A percentile compares a stretch with the other conserved stretches of the same genome.
These are phyloP conservation scores for Psilopsiagon aymara DNA, from an alignment of 2,113 vertebrate genomes.

Conservation along the genomic window DNA sequence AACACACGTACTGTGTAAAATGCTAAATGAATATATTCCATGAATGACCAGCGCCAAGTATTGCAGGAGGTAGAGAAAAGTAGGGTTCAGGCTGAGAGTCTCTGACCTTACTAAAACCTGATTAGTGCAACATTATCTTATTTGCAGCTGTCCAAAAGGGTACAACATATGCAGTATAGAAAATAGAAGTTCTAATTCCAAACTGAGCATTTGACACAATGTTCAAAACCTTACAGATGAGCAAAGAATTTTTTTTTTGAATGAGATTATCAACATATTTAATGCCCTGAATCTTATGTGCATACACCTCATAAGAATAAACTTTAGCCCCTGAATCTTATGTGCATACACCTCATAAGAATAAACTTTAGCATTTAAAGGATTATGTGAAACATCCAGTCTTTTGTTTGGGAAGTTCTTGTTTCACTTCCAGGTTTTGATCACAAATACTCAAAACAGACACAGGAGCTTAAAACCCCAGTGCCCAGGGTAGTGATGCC, in stretches of 20 bases:
- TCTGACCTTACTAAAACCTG: neutral
- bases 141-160: neutral
- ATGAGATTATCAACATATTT: constrained; percentile 5
- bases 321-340: neutral
- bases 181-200: neutral
- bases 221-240: neutral
- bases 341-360: neutral
- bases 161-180: neutral
- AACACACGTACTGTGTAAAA: neutral
- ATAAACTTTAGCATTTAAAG: neutral
- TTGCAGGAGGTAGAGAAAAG: neutral
- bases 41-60: constrained; percentile 1
- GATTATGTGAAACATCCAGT: constrained; percentile 25
- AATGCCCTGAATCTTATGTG: neutral
- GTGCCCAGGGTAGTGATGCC: neutral
- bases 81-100: neutral
- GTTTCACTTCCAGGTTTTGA: neutral
- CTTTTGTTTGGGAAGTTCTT: neutral
- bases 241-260: neutral
- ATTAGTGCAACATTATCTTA: neutral
- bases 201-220: neutral
- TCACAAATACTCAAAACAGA: neutral
- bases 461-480: neutral
- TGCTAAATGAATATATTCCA: constrained; percentile 13
- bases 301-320: neutral